A percentile compares a stretch with the other conserved stretches of the same genome.
phyloP scores from a whole-genome alignment of 2,797 vertebrate species.

The Rhincodon typus region DNA sequence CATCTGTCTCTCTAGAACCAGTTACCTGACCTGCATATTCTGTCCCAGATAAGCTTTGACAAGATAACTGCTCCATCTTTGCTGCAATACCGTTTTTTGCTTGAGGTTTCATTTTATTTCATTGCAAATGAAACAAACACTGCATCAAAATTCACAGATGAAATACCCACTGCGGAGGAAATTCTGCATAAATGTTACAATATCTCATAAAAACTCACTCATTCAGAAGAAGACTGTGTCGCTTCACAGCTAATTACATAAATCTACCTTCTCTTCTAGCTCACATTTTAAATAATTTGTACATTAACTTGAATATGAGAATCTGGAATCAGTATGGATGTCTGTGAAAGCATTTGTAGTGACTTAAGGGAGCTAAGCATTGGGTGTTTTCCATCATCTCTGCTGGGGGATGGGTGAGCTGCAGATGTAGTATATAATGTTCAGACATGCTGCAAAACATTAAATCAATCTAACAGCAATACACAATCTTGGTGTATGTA shows the following conservation, averaged over 20 bases:
- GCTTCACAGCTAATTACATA: not conserved
- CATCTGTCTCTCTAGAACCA: not conserved
- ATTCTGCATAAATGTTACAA: not conserved
- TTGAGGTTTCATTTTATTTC: not conserved
- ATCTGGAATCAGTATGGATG: not conserved
- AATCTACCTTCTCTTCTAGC: too few species aligned
- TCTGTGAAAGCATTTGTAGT: not conserved
- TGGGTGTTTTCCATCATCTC: not conserved
- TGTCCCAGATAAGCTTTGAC: not conserved
- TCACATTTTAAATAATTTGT: not conserved
- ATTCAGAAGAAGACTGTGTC: not conserved
- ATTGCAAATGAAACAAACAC: not conserved
- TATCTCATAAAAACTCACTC: not conserved
- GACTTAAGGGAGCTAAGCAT: not conserved
- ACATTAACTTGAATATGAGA: not conserved
- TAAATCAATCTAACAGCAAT: not conserved
- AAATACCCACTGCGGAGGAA: not conserved
- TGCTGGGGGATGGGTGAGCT: not conserved
- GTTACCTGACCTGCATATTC: not conserved
- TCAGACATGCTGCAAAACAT: not conserved
- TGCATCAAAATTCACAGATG: not conserved
- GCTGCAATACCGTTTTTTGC: not conserved
- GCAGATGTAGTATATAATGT: not conserved
- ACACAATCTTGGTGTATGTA: not conserved
- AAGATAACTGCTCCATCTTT: not conserved